A percentile compares a stretch with the other conserved stretches of the same genome.
These are phyloP conservation scores for Aleiodes testaceus DNA, from an alignment of 2,888 invertebrate genomes.

Conservation along the genomic window DNA sequence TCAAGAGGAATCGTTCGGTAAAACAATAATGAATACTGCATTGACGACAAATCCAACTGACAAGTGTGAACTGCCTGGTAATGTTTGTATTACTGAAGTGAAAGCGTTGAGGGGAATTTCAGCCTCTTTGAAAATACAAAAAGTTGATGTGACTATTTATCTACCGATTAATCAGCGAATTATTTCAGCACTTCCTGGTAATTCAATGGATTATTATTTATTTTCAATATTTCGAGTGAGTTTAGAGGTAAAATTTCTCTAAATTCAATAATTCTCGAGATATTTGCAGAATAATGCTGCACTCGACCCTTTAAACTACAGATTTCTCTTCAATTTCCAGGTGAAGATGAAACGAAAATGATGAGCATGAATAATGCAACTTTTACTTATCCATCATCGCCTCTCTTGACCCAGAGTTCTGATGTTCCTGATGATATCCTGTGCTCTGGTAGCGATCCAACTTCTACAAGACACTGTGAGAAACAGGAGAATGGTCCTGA, in stretches of 20 bases:
- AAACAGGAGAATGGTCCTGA: slow-evolving; percentile 64
- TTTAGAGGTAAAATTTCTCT: no score
- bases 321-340: slow-evolving; percentile 63
- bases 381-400: slow-evolving; percentile 84
- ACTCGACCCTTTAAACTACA: no score
- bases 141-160: slow-evolving; percentile 77
- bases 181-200: slow-evolving; percentile 60
- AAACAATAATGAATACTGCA: slow-evolving; percentile 42
- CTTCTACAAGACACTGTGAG: slow-evolving; percentile 45
- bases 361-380: slow-evolving; percentile 82
- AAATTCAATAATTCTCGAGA: no score
- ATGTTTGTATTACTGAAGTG: slow-evolving; percentile 78
- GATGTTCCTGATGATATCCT: slow-evolving; percentile 76
- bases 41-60: slow-evolving; percentile 67
- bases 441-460: slow-evolving; percentile 71
- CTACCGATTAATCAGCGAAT: slow-evolving; percentile 80
- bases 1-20: background rate
- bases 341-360: slow-evolving; percentile 73
- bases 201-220: slow-evolving; percentile 30
- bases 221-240: background rate
- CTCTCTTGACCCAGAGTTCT: slow-evolving; percentile 82
- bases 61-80: slow-evolving; percentile 73
- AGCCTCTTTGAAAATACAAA: slow-evolving; percentile 71
- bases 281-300: no score
- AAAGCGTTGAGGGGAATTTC: slow-evolving; percentile 76